These are phyloP conservation scores for Procambarus virginalis DNA, from an alignment of 1,140 invertebrate species.

Conservation along the genomic window DNA sequence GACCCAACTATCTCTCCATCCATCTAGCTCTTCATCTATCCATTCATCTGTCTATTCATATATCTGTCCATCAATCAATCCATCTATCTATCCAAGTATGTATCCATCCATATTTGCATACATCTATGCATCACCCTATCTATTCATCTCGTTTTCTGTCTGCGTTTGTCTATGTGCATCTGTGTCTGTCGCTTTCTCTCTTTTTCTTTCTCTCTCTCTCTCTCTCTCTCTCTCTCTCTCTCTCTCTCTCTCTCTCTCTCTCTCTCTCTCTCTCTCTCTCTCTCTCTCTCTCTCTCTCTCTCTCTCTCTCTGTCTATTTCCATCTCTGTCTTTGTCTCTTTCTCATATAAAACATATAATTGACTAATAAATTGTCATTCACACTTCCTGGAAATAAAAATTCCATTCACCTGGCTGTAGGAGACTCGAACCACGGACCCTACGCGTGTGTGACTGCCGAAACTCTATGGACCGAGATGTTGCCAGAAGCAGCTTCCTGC, in stretches of 20 bases:
- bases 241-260: slow-evolving; percentile 27
- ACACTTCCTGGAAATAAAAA: background rate
- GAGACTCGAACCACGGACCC: background rate
- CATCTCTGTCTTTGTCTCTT: background rate
- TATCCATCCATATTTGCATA: too few relatives aligned
- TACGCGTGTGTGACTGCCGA: background rate
- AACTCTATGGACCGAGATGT: background rate
- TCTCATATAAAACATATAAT: too few relatives aligned
- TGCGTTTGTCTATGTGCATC: slow-evolving; percentile 5
- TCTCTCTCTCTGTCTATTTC: background rate
- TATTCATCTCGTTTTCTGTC: background rate
- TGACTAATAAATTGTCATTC: background rate
- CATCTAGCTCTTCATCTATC: too few relatives aligned
- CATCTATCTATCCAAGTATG: too few relatives aligned
- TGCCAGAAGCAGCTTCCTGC: background rate
- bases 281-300: background rate
- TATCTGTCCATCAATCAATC: too few relatives aligned
- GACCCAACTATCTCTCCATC: too few relatives aligned
- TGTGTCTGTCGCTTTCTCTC: background rate
- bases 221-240: slow-evolving; percentile 34
- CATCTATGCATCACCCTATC: background rate
- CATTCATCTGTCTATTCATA: too few relatives aligned
- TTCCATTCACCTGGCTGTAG: background rate
- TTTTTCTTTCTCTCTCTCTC: slow-evolving; percentile 24
- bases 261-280: background rate